Conservation (phyloP, 2,888 invertebrate species). For the Pardosa pseudoannulata region DNA sequence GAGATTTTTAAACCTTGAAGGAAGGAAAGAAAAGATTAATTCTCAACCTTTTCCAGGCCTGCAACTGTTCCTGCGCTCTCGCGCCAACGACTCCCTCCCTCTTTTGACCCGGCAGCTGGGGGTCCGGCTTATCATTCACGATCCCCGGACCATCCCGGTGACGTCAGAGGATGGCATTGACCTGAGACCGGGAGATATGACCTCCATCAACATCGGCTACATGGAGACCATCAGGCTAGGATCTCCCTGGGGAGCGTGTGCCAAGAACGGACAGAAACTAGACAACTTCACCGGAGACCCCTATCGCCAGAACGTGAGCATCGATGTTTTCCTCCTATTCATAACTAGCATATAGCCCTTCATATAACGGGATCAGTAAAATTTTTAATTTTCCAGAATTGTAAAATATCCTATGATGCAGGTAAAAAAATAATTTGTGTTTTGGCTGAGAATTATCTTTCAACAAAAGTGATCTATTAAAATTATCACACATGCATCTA, state of each 20-base stretch:
- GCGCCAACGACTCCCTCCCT: constrained; percentile 25
- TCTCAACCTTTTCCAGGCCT: constrained; percentile 27
- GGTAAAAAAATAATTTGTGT: too few relatives aligned
- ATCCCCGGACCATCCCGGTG: constrained; percentile 39
- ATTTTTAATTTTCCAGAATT: too few relatives aligned
- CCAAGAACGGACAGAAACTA: constrained; percentile 16
- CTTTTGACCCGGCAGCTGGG: constrained; percentile 41
- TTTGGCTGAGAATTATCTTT: too few relatives aligned
- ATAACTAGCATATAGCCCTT: too few relatives aligned
- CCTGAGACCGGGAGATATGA: constrained; percentile 55
- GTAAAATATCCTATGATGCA: too few relatives aligned
- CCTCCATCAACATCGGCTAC: constrained; percentile 33
- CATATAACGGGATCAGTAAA: too few relatives aligned
- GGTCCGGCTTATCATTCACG: constrained; percentile 43
- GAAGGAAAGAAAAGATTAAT: too few relatives aligned
- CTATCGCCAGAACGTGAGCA: constrained; percentile 43
- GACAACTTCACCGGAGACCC: constrained; percentile 30
- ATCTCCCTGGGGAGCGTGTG: constrained; percentile 52
- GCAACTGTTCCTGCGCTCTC: constrained; percentile 41
- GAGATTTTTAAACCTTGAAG: too few relatives aligned
- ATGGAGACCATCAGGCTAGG: constrained; percentile 41
- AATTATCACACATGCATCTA: too few relatives aligned
- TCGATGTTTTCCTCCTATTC: too few relatives aligned
- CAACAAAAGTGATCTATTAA: too few relatives aligned
- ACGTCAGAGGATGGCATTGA: constrained; percentile 47